phyloP scores from a whole-genome alignment of 2,113 vertebrate species.

The Caracal caracal region DNA sequence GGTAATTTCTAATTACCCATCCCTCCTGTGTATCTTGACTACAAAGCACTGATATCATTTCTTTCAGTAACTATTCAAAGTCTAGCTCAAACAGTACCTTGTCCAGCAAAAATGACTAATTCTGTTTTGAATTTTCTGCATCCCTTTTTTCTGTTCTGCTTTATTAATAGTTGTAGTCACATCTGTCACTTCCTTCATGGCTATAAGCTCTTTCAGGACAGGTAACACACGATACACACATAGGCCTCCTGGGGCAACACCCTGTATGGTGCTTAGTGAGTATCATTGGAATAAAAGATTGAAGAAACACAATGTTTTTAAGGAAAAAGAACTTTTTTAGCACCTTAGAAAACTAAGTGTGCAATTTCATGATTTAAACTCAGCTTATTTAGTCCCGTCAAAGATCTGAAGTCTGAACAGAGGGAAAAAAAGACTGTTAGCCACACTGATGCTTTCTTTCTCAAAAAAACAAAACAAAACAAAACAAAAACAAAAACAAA shows the following conservation, averaged over 20 bases:
- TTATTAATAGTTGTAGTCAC: background rate
- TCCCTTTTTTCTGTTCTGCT: background rate
- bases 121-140: background rate
- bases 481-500: background rate
- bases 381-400: background rate
- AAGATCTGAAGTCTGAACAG: background rate
- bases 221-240: background rate
- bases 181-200: background rate
- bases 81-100: background rate
- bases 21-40: background rate
- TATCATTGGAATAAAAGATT: background rate
- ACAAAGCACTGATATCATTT: background rate
- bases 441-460: background rate
- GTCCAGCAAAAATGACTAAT: background rate
- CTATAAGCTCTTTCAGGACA: background rate
- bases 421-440: background rate
- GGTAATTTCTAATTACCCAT: background rate
- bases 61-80: background rate
- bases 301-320: background rate
- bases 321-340: background rate
- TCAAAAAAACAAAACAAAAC: background rate
- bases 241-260: rapidly evolving
- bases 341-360: background rate
- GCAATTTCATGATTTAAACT: background rate
- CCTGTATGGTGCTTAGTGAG: rapidly evolving